phyloP scores from a whole-genome alignment of 2,888 invertebrate genomes.

The Leptogaster cylindrica region DNA sequence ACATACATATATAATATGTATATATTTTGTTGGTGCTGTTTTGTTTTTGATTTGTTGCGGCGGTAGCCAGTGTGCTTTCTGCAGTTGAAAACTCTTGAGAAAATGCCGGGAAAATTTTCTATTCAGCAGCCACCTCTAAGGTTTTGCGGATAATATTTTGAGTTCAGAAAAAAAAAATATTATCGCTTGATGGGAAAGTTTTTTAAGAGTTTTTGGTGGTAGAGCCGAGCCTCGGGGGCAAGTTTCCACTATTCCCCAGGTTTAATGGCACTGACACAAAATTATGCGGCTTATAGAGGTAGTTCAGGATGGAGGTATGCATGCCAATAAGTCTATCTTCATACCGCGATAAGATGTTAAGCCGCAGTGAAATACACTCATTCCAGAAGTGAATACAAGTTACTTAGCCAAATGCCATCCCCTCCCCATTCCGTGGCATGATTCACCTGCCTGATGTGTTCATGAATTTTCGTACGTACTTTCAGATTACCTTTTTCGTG shows the following conservation, averaged over 20 bases:
- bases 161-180: constrained; percentile 40
- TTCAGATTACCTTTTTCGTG: constrained; percentile 32
- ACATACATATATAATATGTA: too few species aligned
- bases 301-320: too few species aligned
- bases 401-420: neutral
- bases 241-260: too few species aligned
- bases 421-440: neutral
- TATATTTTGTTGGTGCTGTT: constrained; percentile 29
- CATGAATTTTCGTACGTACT: constrained; percentile 1
- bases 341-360: constrained; percentile 23
- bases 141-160: constrained; percentile 45
- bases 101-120: constrained; percentile 31
- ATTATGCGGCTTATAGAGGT: constrained; percentile 28
- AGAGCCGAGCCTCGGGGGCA: too few species aligned
- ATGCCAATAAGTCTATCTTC: constrained; percentile 26
- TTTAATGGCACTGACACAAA: too few species aligned
- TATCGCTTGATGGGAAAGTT: constrained; percentile 45
- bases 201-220: constrained; percentile 37
- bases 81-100: constrained; percentile 38
- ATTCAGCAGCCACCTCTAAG: constrained; percentile 35
- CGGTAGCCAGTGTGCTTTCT: constrained; percentile 27
- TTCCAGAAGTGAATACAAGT: constrained; percentile 21
- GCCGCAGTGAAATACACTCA: constrained; percentile 12
- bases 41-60: constrained; percentile 40
- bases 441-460: constrained; percentile 21